A percentile compares a stretch with the other conserved stretches of the same genome.
Evolutionary conservation across 2,797 vertebrate species (phyloP).

Genomic region (Phrynocephalus guinanensis): DNA sequence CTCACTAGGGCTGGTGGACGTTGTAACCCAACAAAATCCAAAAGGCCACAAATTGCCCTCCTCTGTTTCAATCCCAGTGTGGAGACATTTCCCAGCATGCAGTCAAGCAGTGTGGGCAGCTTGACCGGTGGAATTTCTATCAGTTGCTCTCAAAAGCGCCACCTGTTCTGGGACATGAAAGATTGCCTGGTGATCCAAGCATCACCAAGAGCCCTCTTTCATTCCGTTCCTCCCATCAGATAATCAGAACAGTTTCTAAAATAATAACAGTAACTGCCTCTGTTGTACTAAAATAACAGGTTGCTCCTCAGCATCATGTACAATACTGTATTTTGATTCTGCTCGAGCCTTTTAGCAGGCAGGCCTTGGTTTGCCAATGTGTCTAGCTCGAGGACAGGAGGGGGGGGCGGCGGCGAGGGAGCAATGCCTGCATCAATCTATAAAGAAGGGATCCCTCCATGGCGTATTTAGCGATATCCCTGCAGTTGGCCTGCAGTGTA

Average conservation of each 20-base stretch:
- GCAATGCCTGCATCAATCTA: slow-evolving; percentile 33
- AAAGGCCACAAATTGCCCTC: background rate
- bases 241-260: background rate
- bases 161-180: background rate
- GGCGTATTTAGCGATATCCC: slow-evolving; percentile 15
- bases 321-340: background rate
- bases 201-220: background rate
- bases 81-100: background rate
- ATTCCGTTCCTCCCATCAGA: background rate
- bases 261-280: slow-evolving; percentile 4
- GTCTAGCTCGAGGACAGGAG: background rate
- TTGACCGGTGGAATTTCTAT: background rate
- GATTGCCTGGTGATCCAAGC: background rate
- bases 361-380: slow-evolving; percentile 18
- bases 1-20: too few species aligned
- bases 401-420: too few species aligned
- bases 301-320: slow-evolving; percentile 6
- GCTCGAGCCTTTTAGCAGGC: slow-evolving; percentile 4
- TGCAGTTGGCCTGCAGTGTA: slow-evolving; percentile 28
- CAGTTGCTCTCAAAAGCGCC: background rate
- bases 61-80: background rate
- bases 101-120: background rate
- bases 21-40: too few species aligned
- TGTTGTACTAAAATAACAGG: background rate
- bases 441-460: slow-evolving; percentile 35